phyloP scores from a whole-genome alignment of 2,113 vertebrate genomes.

The Mastomys coucha region DNA sequence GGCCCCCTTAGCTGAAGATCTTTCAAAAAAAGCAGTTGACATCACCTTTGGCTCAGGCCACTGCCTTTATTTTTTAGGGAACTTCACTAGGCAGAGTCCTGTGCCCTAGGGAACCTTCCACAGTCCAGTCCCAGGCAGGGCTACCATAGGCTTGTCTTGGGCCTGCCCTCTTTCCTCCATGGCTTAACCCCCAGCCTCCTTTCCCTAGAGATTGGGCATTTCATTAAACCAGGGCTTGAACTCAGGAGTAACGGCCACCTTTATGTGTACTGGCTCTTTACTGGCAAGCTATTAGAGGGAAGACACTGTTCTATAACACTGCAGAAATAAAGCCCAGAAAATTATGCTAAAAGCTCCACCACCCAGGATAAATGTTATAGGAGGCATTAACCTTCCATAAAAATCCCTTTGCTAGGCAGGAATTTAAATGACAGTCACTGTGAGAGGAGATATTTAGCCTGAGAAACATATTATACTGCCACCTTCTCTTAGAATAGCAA shows the following conservation, averaged over 20 bases:
- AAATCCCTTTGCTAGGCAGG: constrained; percentile 85
- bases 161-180: neutral
- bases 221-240: constrained; percentile 78
- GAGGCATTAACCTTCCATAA: constrained; percentile 87
- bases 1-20: neutral
- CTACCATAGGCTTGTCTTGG: neutral
- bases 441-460: constrained; percentile 81
- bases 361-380: constrained; percentile 86
- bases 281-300: constrained; percentile 78
- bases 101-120: neutral
- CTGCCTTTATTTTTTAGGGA: neutral
- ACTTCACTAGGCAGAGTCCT: neutral
- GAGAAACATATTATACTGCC: constrained; percentile 75
- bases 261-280: constrained; percentile 75
- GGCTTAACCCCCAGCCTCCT: constrained; percentile 1
- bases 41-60: neutral
- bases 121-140: neutral
- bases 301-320: constrained; percentile 83
- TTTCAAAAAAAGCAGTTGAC: neutral
- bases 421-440: constrained; percentile 84
- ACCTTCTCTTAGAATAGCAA: constrained; percentile 81
- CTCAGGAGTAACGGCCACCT: constrained; percentile 76
- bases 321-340: constrained; percentile 83
- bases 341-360: constrained; percentile 83
- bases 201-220: constrained; percentile 75